A percentile compares a stretch with the other conserved stretches of the same genome.
These are phyloP conservation scores for Apoda limacodes DNA, from an alignment of 2,888 invertebrate genomes.

Conservation along the genomic window DNA sequence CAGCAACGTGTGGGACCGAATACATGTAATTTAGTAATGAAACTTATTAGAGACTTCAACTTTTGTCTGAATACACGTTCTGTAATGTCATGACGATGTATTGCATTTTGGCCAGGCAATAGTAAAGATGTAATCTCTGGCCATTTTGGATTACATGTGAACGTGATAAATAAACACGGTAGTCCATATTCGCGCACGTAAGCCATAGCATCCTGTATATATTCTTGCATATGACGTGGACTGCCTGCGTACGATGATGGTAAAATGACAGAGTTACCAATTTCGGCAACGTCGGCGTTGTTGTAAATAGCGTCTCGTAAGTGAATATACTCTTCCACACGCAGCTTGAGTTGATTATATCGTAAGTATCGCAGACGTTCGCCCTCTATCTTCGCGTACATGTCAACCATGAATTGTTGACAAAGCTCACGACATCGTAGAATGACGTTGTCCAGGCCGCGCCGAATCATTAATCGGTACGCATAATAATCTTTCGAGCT, in stretches of 20 bases:
- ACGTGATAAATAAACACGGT: conserved; percentile 13
- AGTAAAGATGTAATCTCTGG: conserved; percentile 8
- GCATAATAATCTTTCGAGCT: conserved; percentile 15
- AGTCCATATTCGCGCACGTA: conserved; percentile 14
- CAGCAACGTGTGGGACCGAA: conserved; percentile 18
- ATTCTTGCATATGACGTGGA: conserved; percentile 18
- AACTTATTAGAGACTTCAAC: conserved; percentile 10
- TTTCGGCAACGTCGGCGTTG: conserved; percentile 13
- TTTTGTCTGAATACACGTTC: conserved; percentile 16
- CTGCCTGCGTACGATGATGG: conserved; percentile 18
- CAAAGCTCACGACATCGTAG: conserved; percentile 22
- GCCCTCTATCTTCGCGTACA: conserved; percentile 37
- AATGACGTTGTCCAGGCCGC: conserved; percentile 14
- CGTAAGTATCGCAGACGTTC: conserved; percentile 29
- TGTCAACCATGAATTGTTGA: conserved; percentile 35
- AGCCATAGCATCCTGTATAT: conserved; percentile 16
- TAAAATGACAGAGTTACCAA: conserved; percentile 16
- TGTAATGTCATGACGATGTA: conserved; percentile 15
- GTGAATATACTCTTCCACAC: too few species aligned
- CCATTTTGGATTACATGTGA: too few species aligned
- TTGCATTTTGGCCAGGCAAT: conserved; percentile 9
- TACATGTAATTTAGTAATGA: conserved; percentile 11
- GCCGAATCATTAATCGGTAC: conserved; percentile 15
- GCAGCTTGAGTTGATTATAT: too few species aligned
- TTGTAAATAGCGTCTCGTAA: conserved; percentile 23